Evolutionary conservation across 2,888 invertebrate species (phyloP).

Genomic region (Eupithecia inturbata): DNA sequence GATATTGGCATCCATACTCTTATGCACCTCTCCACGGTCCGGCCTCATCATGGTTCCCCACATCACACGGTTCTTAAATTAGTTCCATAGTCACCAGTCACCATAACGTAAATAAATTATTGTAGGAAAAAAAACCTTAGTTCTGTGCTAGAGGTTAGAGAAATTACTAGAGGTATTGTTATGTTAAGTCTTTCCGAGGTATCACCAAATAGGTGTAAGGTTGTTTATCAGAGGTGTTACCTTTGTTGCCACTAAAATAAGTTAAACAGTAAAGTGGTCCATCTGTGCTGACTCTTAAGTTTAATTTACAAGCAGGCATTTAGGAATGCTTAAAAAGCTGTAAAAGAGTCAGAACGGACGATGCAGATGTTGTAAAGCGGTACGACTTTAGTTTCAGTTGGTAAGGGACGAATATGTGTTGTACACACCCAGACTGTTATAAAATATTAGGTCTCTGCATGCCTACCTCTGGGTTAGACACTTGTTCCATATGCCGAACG

Average conservation of each 20-base stretch:
- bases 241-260: not conserved
- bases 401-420: not conserved
- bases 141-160: not conserved
- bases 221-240: not conserved
- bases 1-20: not conserved
- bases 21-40: not conserved
- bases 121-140: not conserved
- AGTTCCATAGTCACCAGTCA: not conserved
- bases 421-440: not conserved
- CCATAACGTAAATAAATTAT: not conserved
- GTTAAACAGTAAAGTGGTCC: not conserved
- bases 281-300: constrained; percentile 2
- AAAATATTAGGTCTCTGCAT: too few relatives aligned
- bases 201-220: not conserved
- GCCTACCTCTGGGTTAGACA: not conserved
- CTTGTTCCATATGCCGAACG: not conserved
- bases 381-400: constrained; percentile 2
- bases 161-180: too few relatives aligned
- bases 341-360: constrained; percentile 13
- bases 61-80: not conserved
- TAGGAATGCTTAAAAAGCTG: constrained; percentile 22
- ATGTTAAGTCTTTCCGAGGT: not conserved
- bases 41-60: too few relatives aligned
- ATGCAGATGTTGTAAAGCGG: constrained; percentile 4
- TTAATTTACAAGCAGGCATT: constrained; percentile 24